Evolutionary conservation across 2,113 vertebrate genomes (phyloP).

Genomic region (Bos taurus): DNA sequence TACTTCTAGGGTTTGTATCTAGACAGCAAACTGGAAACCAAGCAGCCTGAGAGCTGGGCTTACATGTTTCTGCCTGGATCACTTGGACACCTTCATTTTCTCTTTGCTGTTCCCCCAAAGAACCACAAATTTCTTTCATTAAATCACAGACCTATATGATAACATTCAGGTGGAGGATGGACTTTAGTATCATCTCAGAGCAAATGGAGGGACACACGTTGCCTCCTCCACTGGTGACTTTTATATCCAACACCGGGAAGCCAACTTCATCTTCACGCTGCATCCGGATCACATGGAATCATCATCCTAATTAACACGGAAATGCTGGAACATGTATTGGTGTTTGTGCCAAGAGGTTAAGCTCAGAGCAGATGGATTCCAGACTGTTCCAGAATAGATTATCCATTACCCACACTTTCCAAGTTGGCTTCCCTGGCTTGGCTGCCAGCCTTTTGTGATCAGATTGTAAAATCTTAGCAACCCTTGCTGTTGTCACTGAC

Average conservation of each 20-base stretch:
- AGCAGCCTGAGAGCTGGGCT: background rate
- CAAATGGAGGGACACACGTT: background rate
- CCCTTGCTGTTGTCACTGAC: background rate
- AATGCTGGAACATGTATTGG: background rate
- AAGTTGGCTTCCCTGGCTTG: background rate
- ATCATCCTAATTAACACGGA: background rate
- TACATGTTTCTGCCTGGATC: background rate
- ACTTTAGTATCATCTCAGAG: background rate
- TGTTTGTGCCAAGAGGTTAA: conserved; percentile 42
- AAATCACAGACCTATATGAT: background rate
- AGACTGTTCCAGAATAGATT: conserved; percentile 37
- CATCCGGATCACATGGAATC: background rate
- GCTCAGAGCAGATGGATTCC: conserved; percentile 44
- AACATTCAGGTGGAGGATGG: background rate
- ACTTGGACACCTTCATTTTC: background rate
- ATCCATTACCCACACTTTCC: background rate
- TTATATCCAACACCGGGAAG: background rate
- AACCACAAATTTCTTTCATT: background rate
- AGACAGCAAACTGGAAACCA: background rate
- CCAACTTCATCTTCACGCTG: background rate
- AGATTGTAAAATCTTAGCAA: background rate
- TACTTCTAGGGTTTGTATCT: background rate
- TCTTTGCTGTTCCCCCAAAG: background rate
- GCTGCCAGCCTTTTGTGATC: background rate
- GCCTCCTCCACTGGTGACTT: background rate